Evolutionary conservation across 1,140 invertebrate species (phyloP), one percentile per base, ranked within the genome.

Genomic region (Trichomalopsis sarcophagae): DNA sequence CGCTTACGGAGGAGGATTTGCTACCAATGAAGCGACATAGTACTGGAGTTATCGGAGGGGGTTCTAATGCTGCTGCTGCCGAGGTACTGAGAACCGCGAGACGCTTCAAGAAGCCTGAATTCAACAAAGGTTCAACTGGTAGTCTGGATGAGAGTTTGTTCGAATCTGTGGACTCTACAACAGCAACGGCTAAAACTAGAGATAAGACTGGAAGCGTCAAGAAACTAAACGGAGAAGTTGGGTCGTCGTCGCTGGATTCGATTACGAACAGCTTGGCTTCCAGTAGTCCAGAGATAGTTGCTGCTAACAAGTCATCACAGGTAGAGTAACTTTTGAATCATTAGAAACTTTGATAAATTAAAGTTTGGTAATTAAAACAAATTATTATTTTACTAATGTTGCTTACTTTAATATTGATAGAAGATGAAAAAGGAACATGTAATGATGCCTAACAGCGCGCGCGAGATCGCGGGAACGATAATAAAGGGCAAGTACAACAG

Each of bases 91-190:
- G 90, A 62, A 91, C 92, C 47, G 92, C 92, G 1, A 93, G 91
- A 7, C 89, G 93, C 14, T 93, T 93, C 44, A 92, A 90, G 74
- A 93, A 93, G 62, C 88, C 89, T 0, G 90, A 91, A 30, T 89
- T 91, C 4, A 90, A 91, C 14, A 91, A 91, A 87, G 91, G 90
- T 21, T 92, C 90, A 0, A 90, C 88, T 1, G 90, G 84, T 5
- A 93, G 92, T 82, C 88, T 93, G 74, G 92, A 93, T 50, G 92
- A 93, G 21, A 93, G 92, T 86, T 84, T 93, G 2, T 93, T 93
- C 30, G 92, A 93, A 44, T 92, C 89, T 2, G 81, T 86, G 0
- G 90, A 89, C 40, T 91, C 91, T 0, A 87, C 87, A 21, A 69
- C 84, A 5, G 90, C 91, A 10, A 87, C 80, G 0, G 44, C 40